Evolutionary conservation across 1,140 invertebrate genomes (phyloP).

Genomic region (Brachionus manjavacas): DNA sequence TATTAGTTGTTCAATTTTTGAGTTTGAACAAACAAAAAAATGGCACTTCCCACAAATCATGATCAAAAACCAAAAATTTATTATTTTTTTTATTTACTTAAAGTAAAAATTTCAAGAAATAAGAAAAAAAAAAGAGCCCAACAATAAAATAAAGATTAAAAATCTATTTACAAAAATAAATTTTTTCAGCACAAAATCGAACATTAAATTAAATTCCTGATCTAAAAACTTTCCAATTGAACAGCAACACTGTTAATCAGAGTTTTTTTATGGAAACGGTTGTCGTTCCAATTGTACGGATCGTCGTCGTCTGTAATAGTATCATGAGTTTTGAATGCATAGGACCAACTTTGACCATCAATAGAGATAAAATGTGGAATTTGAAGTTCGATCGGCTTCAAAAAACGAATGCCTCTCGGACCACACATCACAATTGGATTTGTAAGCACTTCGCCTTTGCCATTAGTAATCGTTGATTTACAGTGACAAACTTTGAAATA

Average conservation of each 20-base stretch:
- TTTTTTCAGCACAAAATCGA: constrained; percentile 10
- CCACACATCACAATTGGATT: constrained; percentile 91
- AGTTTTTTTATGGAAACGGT: constrained; percentile 36
- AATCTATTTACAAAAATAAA: constrained; percentile 1
- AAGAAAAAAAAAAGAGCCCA: background rate
- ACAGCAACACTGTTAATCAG: constrained; percentile 41
- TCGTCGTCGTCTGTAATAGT: constrained; percentile 19
- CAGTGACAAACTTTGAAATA: constrained; percentile 83
- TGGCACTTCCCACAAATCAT: too few species aligned
- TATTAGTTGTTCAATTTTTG: too few species aligned
- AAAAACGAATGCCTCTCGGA: constrained; percentile 80
- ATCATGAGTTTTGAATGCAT: constrained; percentile 33
- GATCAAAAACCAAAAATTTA: background rate
- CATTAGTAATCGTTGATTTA: constrained; percentile 55
- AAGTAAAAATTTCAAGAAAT: background rate
- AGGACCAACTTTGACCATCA: constrained; percentile 41
- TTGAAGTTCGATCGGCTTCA: constrained; percentile 74
- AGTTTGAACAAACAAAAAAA: too few species aligned
- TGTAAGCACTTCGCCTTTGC: constrained; percentile 78
- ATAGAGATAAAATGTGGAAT: constrained; percentile 58
- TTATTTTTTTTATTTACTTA: background rate
- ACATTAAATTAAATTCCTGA: background rate
- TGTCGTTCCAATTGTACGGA: constrained; percentile 40
- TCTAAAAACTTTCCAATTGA: constrained; percentile 37
- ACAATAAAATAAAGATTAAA: background rate